phyloP scores from a whole-genome alignment of 2,113 vertebrate species.

The Cygnus atratus region DNA sequence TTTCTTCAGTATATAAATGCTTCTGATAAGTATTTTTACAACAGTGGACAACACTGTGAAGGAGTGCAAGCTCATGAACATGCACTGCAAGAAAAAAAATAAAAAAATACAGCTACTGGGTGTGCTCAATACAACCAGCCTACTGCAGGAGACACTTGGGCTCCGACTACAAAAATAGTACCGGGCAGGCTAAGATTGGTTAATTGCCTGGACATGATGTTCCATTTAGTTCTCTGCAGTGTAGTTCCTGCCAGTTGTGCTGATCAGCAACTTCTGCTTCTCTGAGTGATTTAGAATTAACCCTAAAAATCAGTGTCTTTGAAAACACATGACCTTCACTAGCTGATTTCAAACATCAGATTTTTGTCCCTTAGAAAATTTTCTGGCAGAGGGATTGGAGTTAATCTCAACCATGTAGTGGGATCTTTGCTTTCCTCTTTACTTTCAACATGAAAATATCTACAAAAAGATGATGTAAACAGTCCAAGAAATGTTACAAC shows the following conservation, averaged over 20 bases:
- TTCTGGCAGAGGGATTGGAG: not conserved
- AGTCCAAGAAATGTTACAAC: not conserved
- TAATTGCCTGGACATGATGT: not conserved
- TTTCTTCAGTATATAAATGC: not conserved
- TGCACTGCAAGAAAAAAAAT: not conserved
- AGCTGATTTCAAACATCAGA: not conserved
- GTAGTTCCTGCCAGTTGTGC: too few species aligned
- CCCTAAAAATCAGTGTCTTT: not conserved
- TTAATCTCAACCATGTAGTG: not conserved
- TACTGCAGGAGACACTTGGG: not conserved
- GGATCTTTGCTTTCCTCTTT: not conserved
- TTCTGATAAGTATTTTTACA: not conserved
- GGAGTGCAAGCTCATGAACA: not conserved
- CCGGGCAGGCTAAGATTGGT: not conserved
- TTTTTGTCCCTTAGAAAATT: not conserved
- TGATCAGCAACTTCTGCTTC: too few species aligned
- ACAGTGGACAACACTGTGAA: not conserved
- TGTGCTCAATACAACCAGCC: not conserved
- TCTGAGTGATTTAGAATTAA: not conserved
- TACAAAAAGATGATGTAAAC: not conserved
- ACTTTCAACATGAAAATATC: not conserved
- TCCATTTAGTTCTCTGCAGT: not conserved
- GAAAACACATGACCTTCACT: not conserved
- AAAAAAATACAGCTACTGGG: not conserved
- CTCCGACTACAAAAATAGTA: not conserved